Evolutionary conservation across 2,797 vertebrate genomes (phyloP), one percentile per base, ranked within the genome.

Genomic region (Choloepus didactylus): DNA sequence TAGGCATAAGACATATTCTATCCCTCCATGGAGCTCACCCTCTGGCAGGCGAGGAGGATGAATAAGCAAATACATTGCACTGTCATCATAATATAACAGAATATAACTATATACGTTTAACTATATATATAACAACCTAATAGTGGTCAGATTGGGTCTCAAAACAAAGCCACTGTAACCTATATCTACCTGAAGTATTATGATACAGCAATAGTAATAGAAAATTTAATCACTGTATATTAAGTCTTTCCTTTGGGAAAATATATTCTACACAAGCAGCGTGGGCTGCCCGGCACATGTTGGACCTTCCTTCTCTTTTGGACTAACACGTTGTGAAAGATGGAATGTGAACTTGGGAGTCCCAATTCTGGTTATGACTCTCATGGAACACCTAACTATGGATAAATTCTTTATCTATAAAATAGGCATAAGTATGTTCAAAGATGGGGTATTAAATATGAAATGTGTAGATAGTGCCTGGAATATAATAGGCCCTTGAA

Each of bases 301-400:
- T 19, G 0, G 3, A 23, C 3, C 54, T 76, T 69, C n/a, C 6
- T 35, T 35, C 35, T 35, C 29, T 56, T 15, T 0, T 5, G n/a
- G 59, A 51, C 11, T 11, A 21, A 49, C 6, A 1, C 51, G 9
- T 27, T 4, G 21, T 21, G 10, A 6, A 18, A 35, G 18, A 54
- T 79, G 3, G 44, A 46, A 5, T 10, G 15, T 64, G 35, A 14
- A 6, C 31, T 44, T 10, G 19, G 49, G 41, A 29, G 35, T 46
- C 81, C 41, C 1, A 0, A n/a, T 38, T 6, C 56, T 0, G 2
- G 14, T 44, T 4, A 1, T 31, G 8, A 25, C 23, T n/a, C n/a
- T 62, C 31, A 1, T 4, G 21, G 44, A 41, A 4, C 67, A 0
- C 0, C 5, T 21, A 19, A 16, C 59, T 9, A 3, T 46, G 21